Conservation (phyloP, 2,113 vertebrate species). For the Odontophorus gujanensis region DNA sequence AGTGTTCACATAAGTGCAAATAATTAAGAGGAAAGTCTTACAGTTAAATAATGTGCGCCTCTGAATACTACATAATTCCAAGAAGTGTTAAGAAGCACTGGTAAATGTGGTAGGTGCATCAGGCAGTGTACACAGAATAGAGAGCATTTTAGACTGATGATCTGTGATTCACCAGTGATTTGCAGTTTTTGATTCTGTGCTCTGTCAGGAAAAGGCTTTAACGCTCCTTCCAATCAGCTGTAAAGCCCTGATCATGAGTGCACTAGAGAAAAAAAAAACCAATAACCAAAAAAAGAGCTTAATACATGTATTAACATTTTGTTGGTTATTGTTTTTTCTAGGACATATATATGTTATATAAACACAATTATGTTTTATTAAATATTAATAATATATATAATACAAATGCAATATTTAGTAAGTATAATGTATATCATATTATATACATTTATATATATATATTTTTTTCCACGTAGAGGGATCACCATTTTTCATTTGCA, state of each 20-base stretch:
- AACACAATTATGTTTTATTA: no score
- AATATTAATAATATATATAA: no score
- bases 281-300: not conserved
- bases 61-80: not conserved
- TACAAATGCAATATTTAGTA: no score
- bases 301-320: not conserved
- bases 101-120: not conserved
- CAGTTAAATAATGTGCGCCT: no score
- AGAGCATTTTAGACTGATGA: not conserved
- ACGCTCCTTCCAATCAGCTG: not conserved
- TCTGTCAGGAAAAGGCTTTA: not conserved
- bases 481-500: not conserved
- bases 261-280: no score
- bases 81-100: not conserved
- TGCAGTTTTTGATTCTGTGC: not conserved
- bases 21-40: not conserved
- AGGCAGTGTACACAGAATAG: not conserved
- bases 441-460: no score
- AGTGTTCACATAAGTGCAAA: not conserved
- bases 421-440: no score
- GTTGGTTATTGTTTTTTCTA: no score
- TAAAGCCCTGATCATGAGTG: not conserved
- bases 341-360: no score
- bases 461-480: not conserved
- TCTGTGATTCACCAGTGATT: not conserved